A percentile compares a stretch with the other conserved stretches of the same genome.
Conservation (phyloP, 2,888 invertebrate genomes). For the Drosophila melanosoma region DNA sequence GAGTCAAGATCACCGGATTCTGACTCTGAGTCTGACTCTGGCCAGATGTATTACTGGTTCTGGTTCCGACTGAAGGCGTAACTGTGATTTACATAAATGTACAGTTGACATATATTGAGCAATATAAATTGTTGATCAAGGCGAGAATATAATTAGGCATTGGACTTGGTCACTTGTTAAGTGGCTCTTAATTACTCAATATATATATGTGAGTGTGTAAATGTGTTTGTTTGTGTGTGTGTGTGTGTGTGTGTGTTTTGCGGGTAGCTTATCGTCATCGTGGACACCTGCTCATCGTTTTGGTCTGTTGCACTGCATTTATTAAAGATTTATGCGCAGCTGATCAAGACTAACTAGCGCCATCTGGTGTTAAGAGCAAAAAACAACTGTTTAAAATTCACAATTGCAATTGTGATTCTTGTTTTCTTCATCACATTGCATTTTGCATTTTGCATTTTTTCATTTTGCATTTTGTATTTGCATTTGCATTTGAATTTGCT, state of each 20-base stretch:
- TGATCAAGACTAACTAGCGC: conserved; percentile 43
- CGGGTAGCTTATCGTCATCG: neutral
- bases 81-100: neutral
- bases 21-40: neutral
- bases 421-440: conserved; percentile 1
- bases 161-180: conserved; percentile 32
- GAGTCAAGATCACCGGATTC: neutral
- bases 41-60: conserved; percentile 5
- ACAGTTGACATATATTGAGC: neutral
- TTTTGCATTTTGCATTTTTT: conserved; percentile 2
- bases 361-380: conserved; percentile 42
- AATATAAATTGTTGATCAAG: conserved; percentile 11
- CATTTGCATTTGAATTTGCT: conserved; percentile 16
- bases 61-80: conserved; percentile 2
- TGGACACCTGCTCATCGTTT: conserved; percentile 53
- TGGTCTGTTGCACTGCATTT: conserved; percentile 49
- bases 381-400: conserved; percentile 20
- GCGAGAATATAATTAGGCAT: conserved; percentile 2
- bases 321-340: conserved; percentile 54
- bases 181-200: conserved; percentile 50
- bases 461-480: neutral
- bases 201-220: neutral
- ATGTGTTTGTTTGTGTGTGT: neutral
- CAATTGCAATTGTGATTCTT: conserved; percentile 30
- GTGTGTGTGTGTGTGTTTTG: conserved; percentile 2